Conservation (phyloP, 2,113 vertebrate genomes). For the Pachycephala philippinensis region DNA sequence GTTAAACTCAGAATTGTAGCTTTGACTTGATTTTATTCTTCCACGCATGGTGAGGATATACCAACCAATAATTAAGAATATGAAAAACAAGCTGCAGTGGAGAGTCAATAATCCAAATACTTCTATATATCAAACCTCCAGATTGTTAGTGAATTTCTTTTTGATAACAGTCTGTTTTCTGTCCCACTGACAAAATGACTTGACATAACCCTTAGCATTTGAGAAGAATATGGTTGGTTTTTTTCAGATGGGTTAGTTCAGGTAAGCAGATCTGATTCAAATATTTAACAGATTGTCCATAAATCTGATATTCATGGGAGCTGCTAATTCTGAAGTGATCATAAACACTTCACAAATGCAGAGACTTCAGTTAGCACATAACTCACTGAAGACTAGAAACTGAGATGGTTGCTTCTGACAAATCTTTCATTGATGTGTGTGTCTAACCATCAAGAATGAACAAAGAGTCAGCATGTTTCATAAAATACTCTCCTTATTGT, state of each 20-base stretch:
- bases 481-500: constrained; percentile 21
- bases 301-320: constrained; percentile 40
- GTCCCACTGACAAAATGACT: not conserved
- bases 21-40: not conserved
- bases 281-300: constrained; percentile 53
- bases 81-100: not conserved
- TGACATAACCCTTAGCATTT: constrained; percentile 33
- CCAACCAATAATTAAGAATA: not conserved
- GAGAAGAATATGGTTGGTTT: not conserved
- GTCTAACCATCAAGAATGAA: constrained; percentile 31
- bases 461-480: constrained; percentile 13
- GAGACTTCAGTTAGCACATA: not conserved
- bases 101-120: not conserved
- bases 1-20: not conserved
- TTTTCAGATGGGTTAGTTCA: constrained; percentile 49
- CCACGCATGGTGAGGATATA: not conserved
- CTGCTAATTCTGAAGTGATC: constrained; percentile 39
- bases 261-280: constrained; percentile 48
- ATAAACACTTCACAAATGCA: constrained; percentile 3
- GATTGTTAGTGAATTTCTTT: constrained; percentile 35
- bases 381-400: not conserved
- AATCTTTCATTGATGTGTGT: constrained; percentile 18
- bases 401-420: not conserved
- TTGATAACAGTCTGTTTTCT: constrained; percentile 35
- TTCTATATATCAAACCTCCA: not conserved